Base-by-base conservation (phyloP, 2,797 vertebrate genomes). In the Aselliscus stoliczkanus region DNA sequence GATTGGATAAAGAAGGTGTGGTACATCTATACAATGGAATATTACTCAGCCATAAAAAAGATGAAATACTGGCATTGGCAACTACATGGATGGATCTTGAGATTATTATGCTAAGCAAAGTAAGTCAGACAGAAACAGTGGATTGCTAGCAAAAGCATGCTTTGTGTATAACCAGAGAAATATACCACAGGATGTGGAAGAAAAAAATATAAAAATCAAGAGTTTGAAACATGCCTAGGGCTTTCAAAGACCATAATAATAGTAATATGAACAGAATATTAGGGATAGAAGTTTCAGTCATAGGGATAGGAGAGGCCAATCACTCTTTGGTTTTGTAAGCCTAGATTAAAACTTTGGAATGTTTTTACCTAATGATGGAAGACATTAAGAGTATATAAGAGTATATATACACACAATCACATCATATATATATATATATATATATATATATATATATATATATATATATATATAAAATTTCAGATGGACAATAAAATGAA, bases 201-300 rank as follows among this genome's bases (percentile, higher is more conserved):
- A 37, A 83, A 67, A 47, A 80, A 10, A 52, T n/a, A 31, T 39
- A 34, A 80, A 73, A 47, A 5, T 3, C 20, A 85, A 18, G 23
- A 50, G 11, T 85, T 1, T 20, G 1, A n/a, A 56, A 64, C 3
- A 39, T 14, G 1, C 62, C 0, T 39, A 69, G 7, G 12, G 7
- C 72, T 77, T 91, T 84, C 21, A 75, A n/a, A 34, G 25, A 23
- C 21, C 17, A 60, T 65, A 72, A 39, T 83, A 83, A 34, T 12
- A 50, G 1, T 56, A 89, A 34, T 20, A 29, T 37, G 10, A 76
- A 9, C 82, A 47, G 11, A 4, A 31, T 52, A 14, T 39, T 34
- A 69, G 0, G 0, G 15, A 25, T 54, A 37, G 37, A 10, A 72
- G 1, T 73, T n/a, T 90, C 42, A 17, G 29, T 14, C 37, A 5